Conservation (phyloP, 2,888 invertebrate species). For the Acanthosepion lycidas region DNA sequence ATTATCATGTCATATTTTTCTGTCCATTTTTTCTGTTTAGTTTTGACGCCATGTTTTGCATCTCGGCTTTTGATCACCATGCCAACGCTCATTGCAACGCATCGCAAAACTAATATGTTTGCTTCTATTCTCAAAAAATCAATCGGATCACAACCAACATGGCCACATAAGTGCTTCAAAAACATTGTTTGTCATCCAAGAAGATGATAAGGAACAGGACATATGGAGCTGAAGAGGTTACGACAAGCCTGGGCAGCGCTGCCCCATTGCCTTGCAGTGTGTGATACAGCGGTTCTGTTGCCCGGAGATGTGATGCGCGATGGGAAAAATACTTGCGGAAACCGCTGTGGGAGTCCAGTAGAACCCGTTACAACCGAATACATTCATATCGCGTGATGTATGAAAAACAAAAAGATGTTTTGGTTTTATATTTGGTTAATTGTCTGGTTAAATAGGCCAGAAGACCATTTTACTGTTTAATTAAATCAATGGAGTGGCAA, state of each 20-base stretch:
- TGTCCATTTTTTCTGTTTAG: not conserved
- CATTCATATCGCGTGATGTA: not conserved
- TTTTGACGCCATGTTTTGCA: not conserved
- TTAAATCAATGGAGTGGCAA: too few species aligned
- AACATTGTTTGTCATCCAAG: not conserved
- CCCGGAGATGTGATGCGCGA: not conserved
- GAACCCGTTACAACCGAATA: not conserved
- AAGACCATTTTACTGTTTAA: too few species aligned
- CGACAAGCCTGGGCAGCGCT: not conserved
- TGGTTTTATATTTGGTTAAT: too few species aligned
- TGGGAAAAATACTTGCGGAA: not conserved
- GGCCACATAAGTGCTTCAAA: not conserved
- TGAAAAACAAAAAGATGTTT: not conserved
- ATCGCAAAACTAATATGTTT: not conserved
- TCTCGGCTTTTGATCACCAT: not conserved
- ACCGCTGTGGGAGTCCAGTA: too few species aligned
- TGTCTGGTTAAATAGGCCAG: too few species aligned
- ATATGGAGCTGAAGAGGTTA: not conserved
- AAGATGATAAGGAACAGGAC: conserved; percentile 9
- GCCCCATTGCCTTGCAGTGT: not conserved
- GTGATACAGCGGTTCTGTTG: not conserved
- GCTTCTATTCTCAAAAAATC: not conserved
- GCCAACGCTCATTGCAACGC: not conserved
- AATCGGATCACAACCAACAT: not conserved
- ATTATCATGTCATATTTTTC: not conserved